phyloP scores from a whole-genome alignment of 2,888 invertebrate genomes.

The Meiosimyza decipiens region DNA sequence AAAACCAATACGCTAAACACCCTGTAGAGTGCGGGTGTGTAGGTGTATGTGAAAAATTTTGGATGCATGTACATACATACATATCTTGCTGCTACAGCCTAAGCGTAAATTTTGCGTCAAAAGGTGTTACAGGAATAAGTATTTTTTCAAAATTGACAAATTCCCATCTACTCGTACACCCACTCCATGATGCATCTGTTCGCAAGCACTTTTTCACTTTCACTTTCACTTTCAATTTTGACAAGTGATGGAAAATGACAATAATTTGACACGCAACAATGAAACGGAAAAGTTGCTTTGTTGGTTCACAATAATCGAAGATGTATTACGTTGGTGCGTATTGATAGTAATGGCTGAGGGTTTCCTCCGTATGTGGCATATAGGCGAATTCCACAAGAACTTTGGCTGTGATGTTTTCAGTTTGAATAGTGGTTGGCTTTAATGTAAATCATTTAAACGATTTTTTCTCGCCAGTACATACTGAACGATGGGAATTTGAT shows the following conservation, averaged over 20 bases:
- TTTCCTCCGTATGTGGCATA: background rate
- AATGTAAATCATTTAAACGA: too few species aligned
- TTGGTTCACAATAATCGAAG: background rate
- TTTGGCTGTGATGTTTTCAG: too few species aligned
- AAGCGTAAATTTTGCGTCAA: background rate
- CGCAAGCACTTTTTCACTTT: background rate
- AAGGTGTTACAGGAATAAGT: background rate
- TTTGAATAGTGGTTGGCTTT: too few species aligned
- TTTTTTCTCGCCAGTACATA: too few species aligned
- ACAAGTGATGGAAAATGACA: conserved; percentile 14
- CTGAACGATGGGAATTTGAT: too few species aligned
- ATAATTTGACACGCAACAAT: background rate
- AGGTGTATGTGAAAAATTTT: too few species aligned
- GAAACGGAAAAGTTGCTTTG: too few species aligned
- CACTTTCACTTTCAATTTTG: conserved; percentile 5
- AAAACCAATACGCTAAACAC: too few species aligned
- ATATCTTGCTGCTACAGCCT: too few species aligned
- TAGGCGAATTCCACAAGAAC: too few species aligned
- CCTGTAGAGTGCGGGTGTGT: too few species aligned
- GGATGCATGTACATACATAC: background rate
- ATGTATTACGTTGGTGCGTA: background rate
- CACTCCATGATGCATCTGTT: background rate
- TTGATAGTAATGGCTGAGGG: background rate
- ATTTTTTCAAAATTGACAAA: too few species aligned
- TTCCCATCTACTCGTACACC: background rate